phyloP scores from a whole-genome alignment of 2,888 invertebrate species.

The Gasteruption jaculator region DNA sequence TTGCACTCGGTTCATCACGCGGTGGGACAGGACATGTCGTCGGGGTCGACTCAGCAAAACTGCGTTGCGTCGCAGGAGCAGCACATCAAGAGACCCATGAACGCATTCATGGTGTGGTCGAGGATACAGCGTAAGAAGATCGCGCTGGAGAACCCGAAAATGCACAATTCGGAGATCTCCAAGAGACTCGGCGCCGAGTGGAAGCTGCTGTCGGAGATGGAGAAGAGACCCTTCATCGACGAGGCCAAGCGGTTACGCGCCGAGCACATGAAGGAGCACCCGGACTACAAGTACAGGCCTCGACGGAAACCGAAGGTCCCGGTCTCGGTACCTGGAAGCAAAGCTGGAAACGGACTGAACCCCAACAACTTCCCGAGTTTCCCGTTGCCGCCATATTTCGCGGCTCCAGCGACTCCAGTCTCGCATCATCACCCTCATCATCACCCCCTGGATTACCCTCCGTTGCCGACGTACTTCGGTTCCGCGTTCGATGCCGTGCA shows the following conservation, averaged over 20 bases:
- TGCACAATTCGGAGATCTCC: conserved; percentile 87
- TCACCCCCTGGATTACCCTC: conserved; percentile 61
- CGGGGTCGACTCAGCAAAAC: conserved; percentile 16
- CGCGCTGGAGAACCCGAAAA: conserved; percentile 90
- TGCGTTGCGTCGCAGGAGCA: conserved; percentile 53
- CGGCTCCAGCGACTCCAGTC: conserved; percentile 58
- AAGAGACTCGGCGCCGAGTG: conserved; percentile 90
- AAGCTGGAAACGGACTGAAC: conserved; percentile 32
- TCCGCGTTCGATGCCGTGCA: conserved; percentile 67
- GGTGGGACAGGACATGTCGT: conserved; percentile 26
- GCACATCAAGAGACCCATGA: conserved; percentile 96
- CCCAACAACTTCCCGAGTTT: conserved; percentile 60
- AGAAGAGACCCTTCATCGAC: conserved; percentile 92
- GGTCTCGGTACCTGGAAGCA: conserved; percentile 59
- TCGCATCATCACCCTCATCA: conserved; percentile 42
- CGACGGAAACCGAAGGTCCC: conserved; percentile 79
- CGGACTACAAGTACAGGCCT: conserved; percentile 86
- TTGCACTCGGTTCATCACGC: conserved; percentile 28
- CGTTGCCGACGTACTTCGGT: conserved; percentile 70
- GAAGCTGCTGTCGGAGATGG: conserved; percentile 81
- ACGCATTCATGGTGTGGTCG: conserved; percentile 98
- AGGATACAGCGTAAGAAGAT: conserved; percentile 87
- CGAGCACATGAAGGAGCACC: conserved; percentile 87
- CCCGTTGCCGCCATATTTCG: conserved; percentile 62
- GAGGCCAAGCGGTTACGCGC: conserved; percentile 87